A percentile compares a stretch with the other conserved stretches of the same genome.
These are phyloP conservation scores for Harlomillsia oculata DNA, from an alignment of 1,140 invertebrate genomes.

Conservation along the genomic window DNA sequence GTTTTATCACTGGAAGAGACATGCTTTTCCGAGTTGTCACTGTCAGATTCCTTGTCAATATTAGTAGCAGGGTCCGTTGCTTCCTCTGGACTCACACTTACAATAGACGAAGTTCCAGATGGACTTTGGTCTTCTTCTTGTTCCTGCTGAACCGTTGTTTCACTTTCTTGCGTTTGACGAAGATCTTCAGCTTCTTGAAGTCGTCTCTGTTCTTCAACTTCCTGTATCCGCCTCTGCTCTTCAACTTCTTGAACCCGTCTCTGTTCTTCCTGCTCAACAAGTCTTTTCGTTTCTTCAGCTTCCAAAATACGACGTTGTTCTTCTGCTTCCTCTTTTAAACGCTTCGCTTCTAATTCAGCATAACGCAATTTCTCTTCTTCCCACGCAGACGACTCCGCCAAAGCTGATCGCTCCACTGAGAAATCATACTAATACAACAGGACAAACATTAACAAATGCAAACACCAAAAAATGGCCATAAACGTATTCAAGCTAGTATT, in stretches of 20 bases:
- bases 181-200: constrained; percentile 10
- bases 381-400: constrained; percentile 11
- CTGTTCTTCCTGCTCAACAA: too few relatives aligned
- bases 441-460: constrained; percentile 10
- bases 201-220: background rate
- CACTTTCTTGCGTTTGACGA: background rate
- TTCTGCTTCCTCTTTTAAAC: background rate
- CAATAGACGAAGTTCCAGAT: background rate
- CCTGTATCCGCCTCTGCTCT: background rate
- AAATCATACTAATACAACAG: constrained; percentile 32
- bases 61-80: too few relatives aligned
- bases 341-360: constrained; percentile 1
- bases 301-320: background rate
- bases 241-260: too few relatives aligned
- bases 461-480: background rate
- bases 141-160: too few relatives aligned
- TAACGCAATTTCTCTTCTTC: constrained; percentile 7
- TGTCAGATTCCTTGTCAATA: too few relatives aligned
- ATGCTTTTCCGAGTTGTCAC: too few relatives aligned
- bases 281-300: too few relatives aligned
- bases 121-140: background rate
- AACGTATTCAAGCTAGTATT: background rate
- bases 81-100: background rate
- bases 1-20: too few relatives aligned
- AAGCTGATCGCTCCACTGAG: constrained; percentile 16